Percentiles rank a stretch among this genome's conserved stretches.
These are phyloP conservation scores for Heliconius charithonia DNA, from an alignment of 2,888 invertebrate genomes.

Conservation along the genomic window DNA sequence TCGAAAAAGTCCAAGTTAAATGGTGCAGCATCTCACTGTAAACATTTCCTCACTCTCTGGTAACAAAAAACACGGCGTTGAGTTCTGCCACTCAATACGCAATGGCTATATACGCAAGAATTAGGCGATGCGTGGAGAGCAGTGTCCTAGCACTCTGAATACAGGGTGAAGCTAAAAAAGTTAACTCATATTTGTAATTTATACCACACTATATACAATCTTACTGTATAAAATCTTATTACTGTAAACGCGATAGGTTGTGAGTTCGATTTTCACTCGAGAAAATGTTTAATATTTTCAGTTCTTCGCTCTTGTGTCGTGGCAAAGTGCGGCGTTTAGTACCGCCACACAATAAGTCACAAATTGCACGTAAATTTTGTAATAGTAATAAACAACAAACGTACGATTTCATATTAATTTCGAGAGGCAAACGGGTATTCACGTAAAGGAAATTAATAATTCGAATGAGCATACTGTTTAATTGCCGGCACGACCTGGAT, in stretches of 20 bases:
- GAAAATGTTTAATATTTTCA: not conserved
- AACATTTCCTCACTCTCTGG: too few relatives aligned
- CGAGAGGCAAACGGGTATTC: slow-evolving; percentile 19
- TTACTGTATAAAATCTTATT: not conserved
- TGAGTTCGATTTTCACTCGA: not conserved
- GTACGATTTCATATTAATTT: slow-evolving; percentile 1
- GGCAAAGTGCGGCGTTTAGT: not conserved
- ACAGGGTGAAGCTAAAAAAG: too few relatives aligned
- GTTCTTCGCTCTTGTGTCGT: not conserved
- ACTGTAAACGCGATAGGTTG: not conserved
- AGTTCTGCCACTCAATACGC: too few relatives aligned
- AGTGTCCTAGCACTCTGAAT: too few relatives aligned
- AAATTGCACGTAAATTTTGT: too few relatives aligned
- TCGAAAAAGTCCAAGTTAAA: too few relatives aligned
- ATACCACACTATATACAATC: too few relatives aligned
- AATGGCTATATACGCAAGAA: too few relatives aligned
- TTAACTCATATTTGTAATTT: too few relatives aligned
- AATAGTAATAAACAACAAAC: not conserved
- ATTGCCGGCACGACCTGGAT: slow-evolving; percentile 8
- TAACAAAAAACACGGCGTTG: too few relatives aligned
- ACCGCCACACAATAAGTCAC: not conserved
- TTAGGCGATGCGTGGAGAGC: too few relatives aligned
- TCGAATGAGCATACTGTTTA: not conserved
- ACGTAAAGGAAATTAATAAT: slow-evolving; percentile 8
- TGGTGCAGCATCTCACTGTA: too few relatives aligned